Base-by-base conservation (phyloP, 2,888 invertebrate genomes). In the Apamea monoglypha region DNA sequence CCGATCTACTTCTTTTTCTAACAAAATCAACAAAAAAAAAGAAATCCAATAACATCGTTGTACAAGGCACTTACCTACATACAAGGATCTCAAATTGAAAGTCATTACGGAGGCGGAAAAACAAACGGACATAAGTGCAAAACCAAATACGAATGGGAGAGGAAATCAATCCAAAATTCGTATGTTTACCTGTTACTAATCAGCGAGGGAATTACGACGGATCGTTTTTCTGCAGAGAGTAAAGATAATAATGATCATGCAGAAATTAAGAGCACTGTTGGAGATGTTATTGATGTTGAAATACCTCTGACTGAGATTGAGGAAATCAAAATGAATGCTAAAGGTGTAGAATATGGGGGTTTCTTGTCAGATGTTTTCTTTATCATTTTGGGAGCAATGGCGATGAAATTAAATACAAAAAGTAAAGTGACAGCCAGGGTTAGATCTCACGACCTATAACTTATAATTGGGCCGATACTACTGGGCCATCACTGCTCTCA, bases 41-140 rank as follows among this genome's bases (percentile, higher is more conserved):
- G 75, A 76, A 86, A 84, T 64, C 67, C 59, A 85, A 84, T 73
- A 75, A 78, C 64, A 82, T 29, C 44, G 6, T 61, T 40, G 53
- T 74, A 86, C 69, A 68, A 77, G 76, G 44, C 76, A 79, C 85
- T 87, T 82, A 87, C 72, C 67, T 36, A 76, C 73, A 78, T 81
- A 72, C 81, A 79, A 77, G 78, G 80, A 76, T 74, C 74, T 79
- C 73, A 76, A 81, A 83, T 70, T 75, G 82, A 89, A 83, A 88
- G 72, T 88, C 80, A 81, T 87, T 89, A 83, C 76, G 70, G 80
- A 79, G 85, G 84, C 83, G 83, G 82, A 78, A 80, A 81, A 76
- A 85, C 79, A 82, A 89, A 83, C 76, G 80, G 47, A 78, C 82
- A 53, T 88, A 89, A 87, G 88, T 85, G 89, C 87, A 75, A 85